A percentile compares a stretch with the other conserved stretches of the same genome.
phyloP scores from a whole-genome alignment of 2,888 invertebrate genomes.

The Dicyrtoma fusca region DNA sequence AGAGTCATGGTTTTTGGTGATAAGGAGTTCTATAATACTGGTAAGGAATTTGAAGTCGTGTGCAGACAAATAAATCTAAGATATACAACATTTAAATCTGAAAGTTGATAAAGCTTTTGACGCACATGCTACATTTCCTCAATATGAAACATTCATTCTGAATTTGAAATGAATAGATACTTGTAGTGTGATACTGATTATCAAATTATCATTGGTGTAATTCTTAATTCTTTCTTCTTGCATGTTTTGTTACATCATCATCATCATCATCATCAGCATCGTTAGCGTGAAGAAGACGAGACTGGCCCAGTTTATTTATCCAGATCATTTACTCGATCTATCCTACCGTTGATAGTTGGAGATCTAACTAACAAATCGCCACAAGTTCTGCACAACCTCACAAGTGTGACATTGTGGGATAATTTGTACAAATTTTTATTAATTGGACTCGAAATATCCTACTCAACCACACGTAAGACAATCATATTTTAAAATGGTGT shows the following conservation, averaged over 20 bases:
- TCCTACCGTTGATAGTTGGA: neutral
- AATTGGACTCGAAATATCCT: neutral
- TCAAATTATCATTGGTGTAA: too few relatives aligned
- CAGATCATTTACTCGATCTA: neutral
- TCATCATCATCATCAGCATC: too few relatives aligned
- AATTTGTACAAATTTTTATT: neutral
- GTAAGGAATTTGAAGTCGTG: neutral
- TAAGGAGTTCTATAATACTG: conserved; percentile 8
- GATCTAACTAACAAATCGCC: neutral
- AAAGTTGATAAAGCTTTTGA: neutral
- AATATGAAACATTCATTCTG: too few relatives aligned
- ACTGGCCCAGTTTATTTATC: too few relatives aligned
- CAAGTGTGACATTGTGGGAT: neutral
- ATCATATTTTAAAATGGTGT: conserved; percentile 46
- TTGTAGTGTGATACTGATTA: too few relatives aligned
- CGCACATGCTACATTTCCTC: too few relatives aligned
- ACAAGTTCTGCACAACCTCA: neutral
- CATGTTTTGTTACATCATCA: too few relatives aligned
- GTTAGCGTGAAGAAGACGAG: too few relatives aligned
- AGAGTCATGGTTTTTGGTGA: conserved; percentile 27
- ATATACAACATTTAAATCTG: neutral
- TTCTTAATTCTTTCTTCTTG: too few relatives aligned
- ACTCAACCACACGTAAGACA: neutral
- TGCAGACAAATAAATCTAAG: neutral
- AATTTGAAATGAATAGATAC: too few relatives aligned